Evolutionary conservation across 1,140 invertebrate species (phyloP).

Genomic region (Melipona quadrifasciata): DNA sequence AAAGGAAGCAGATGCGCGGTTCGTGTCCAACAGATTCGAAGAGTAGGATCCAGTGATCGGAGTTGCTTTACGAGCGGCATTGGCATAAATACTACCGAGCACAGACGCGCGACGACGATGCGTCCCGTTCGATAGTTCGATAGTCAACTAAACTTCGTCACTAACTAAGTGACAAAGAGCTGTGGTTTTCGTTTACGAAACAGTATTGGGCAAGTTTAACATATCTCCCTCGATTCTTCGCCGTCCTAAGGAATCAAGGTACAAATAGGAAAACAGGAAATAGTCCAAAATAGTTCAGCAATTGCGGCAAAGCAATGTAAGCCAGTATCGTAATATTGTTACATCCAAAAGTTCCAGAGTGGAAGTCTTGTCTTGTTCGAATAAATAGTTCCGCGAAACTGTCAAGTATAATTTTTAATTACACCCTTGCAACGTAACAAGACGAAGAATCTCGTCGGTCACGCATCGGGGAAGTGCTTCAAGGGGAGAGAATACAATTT

Average conservation of each 20-base stretch:
- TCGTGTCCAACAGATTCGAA: background rate
- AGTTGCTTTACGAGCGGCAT: constrained; percentile 53
- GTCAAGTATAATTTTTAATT: too few relatives aligned
- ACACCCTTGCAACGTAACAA: background rate
- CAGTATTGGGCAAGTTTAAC: background rate
- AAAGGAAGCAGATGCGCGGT: background rate
- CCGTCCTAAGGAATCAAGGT: too few relatives aligned
- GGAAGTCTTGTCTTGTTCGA: too few relatives aligned
- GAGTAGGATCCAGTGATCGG: background rate
- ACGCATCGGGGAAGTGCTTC: background rate
- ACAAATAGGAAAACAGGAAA: too few relatives aligned
- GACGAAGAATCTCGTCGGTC: background rate
- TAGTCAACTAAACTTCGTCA: background rate
- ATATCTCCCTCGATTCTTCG: background rate
- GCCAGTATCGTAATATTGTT: too few relatives aligned
- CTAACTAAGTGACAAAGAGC: background rate
- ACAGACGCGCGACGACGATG: constrained; percentile 19
- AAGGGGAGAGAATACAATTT: too few relatives aligned
- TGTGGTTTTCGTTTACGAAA: background rate
- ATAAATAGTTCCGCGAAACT: too few relatives aligned
- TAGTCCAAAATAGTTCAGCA: too few relatives aligned
- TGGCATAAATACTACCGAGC: constrained; percentile 51
- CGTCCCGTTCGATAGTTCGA: constrained; percentile 12
- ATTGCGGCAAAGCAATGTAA: too few relatives aligned
- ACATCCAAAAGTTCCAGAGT: too few relatives aligned